These are phyloP conservation scores for Heterodera carotae DNA, from an alignment of 1,140 invertebrate genomes.

Conservation along the genomic window DNA sequence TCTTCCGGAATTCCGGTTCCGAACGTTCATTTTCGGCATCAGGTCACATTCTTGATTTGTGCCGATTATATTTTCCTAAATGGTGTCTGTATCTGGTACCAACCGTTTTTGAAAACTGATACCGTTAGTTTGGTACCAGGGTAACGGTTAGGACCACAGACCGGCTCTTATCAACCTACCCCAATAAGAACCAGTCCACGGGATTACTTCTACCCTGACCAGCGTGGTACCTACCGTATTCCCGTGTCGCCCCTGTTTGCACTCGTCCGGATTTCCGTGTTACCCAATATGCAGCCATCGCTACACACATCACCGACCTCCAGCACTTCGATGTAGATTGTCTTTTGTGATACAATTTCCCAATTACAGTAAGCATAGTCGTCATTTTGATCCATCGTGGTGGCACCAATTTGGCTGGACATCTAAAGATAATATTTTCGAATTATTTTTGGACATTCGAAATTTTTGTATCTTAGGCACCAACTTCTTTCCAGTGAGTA, in stretches of 20 bases:
- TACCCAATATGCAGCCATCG: slow-evolving; percentile 21
- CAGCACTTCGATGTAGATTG: slow-evolving; percentile 25
- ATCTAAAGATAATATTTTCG: not conserved
- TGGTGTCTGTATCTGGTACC: too few relatives aligned
- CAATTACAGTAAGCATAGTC: slow-evolving; percentile 28
- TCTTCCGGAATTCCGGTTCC: too few relatives aligned
- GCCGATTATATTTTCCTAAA: too few relatives aligned
- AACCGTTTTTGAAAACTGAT: too few relatives aligned
- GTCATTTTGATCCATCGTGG: slow-evolving; percentile 1
- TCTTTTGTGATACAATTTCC: slow-evolving; percentile 12
- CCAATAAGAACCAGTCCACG: too few relatives aligned
- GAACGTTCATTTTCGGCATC: too few relatives aligned
- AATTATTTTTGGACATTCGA: not conserved
- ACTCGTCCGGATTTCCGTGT: slow-evolving; percentile 11
- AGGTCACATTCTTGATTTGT: too few relatives aligned
- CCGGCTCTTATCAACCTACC: too few relatives aligned
- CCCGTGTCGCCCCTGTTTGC: slow-evolving; percentile 23
- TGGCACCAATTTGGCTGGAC: slow-evolving; percentile 17
- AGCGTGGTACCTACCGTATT: slow-evolving; percentile 1
- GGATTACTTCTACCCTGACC: too few relatives aligned
- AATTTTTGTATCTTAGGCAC: not conserved
- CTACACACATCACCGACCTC: slow-evolving; percentile 24
- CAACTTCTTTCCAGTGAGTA: not conserved
- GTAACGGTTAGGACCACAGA: too few relatives aligned
- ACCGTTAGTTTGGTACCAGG: too few relatives aligned